phyloP scores from a whole-genome alignment of 2,888 invertebrate species.

The Tanytarsus gracilentus region DNA sequence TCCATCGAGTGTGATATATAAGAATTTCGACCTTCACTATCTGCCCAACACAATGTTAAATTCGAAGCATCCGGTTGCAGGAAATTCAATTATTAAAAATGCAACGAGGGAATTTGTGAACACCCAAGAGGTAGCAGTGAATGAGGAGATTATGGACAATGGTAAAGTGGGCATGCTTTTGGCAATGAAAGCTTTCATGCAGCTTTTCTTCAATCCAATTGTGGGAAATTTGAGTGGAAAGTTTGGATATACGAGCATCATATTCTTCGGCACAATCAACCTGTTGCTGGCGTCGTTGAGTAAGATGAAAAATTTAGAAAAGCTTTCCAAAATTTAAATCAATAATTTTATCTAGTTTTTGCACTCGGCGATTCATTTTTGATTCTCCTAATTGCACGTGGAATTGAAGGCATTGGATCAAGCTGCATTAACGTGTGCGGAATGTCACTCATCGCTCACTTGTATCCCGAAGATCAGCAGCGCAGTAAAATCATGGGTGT shows the following conservation, averaged over 20 bases:
- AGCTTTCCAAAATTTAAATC: not conserved
- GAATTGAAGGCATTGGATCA: constrained; percentile 71
- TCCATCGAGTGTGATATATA: constrained; percentile 37
- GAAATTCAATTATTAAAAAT: constrained; percentile 30
- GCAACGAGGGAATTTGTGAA: constrained; percentile 30
- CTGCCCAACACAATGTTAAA: constrained; percentile 36
- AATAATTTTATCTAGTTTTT: constrained; percentile 51
- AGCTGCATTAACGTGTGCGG: constrained; percentile 71
- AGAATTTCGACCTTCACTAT: constrained; percentile 35
- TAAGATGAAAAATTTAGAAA: constrained; percentile 44
- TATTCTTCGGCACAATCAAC: constrained; percentile 59
- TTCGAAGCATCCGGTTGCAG: constrained; percentile 43
- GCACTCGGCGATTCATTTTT: constrained; percentile 63
- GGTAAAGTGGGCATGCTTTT: constrained; percentile 58
- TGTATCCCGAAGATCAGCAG: constrained; percentile 42
- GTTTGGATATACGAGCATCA: constrained; percentile 57
- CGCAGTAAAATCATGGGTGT: constrained; percentile 66
- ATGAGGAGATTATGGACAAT: constrained; percentile 50
- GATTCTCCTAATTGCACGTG: constrained; percentile 60
- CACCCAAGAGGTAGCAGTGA: constrained; percentile 12
- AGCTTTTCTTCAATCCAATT: constrained; percentile 65
- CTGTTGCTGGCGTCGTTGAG: constrained; percentile 58
- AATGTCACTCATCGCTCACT: constrained; percentile 65
- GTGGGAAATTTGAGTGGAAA: constrained; percentile 59
- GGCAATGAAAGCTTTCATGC: constrained; percentile 72